Percentiles rank a stretch among this genome's conserved stretches.
These are phyloP conservation scores for Sinocyclocheilus anophthalmus DNA, from an alignment of 2,113 vertebrate species.

Conservation along the genomic window DNA sequence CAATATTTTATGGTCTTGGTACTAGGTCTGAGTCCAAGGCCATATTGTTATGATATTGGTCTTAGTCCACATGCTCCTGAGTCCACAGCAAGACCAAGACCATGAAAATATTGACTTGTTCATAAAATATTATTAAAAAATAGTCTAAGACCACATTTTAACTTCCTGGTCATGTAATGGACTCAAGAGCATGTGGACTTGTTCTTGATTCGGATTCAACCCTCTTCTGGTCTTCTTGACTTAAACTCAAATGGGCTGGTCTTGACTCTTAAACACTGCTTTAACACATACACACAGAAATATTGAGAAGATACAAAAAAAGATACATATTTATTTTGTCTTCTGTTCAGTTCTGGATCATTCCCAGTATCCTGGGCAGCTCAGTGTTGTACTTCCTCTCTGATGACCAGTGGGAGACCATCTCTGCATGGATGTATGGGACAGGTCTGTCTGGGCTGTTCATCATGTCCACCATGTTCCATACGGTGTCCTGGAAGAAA, in stretches of 20 bases:
- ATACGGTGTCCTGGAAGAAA: slow-evolving; percentile 95
- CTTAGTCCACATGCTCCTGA: background rate
- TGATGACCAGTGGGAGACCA: slow-evolving; percentile 87
- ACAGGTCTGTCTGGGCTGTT: slow-evolving; percentile 91
- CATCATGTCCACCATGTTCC: slow-evolving; percentile 92
- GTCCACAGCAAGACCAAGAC: too few relatives aligned
- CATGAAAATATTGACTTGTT: too few relatives aligned
- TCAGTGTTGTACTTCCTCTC: slow-evolving; percentile 89
- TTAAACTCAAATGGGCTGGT: background rate
- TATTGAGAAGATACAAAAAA: background rate
- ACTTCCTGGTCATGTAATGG: background rate
- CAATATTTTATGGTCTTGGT: background rate
- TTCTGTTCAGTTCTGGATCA: slow-evolving; percentile 58
- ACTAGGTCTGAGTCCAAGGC: background rate
- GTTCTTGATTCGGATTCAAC: too few relatives aligned
- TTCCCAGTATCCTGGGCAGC: slow-evolving; percentile 90
- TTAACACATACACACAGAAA: background rate
- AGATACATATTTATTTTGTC: background rate
- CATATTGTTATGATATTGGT: background rate
- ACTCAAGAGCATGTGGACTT: background rate
- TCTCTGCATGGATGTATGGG: slow-evolving; percentile 94
- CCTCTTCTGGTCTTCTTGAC: background rate
- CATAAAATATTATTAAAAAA: too few relatives aligned
- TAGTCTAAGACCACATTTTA: background rate
- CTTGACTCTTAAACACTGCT: background rate